Evolutionary conservation across 1,140 invertebrate species (phyloP).

Genomic region (Drosophila leontia): DNA sequence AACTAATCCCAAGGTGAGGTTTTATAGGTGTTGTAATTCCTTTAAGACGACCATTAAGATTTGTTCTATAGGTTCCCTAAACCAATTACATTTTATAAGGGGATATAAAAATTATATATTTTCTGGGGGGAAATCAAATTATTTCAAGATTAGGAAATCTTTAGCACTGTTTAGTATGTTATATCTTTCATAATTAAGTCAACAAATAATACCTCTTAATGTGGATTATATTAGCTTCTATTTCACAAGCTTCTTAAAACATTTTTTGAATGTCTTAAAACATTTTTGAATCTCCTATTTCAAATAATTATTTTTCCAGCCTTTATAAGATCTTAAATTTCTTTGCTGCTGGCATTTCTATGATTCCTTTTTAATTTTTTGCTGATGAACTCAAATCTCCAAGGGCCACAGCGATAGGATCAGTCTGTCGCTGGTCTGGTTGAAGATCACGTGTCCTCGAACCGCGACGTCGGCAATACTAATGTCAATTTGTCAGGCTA

Average conservation of each 20-base stretch:
- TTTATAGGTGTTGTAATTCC: conserved; percentile 12
- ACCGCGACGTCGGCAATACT: conserved; percentile 56
- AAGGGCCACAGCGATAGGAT: conserved; percentile 21
- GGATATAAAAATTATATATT: neutral
- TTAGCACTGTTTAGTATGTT: neutral
- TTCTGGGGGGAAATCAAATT: neutral
- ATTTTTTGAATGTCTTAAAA: neutral
- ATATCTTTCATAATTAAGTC: neutral
- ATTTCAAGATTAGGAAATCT: neutral
- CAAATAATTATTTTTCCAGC: neutral
- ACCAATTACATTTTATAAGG: neutral
- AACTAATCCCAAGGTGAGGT: conserved; percentile 8
- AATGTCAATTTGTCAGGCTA: conserved; percentile 80
- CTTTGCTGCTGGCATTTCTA: neutral
- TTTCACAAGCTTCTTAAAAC: neutral
- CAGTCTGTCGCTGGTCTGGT: conserved; percentile 4
- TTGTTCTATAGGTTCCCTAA: neutral
- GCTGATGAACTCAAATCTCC: conserved; percentile 14
- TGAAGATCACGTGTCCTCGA: conserved; percentile 58
- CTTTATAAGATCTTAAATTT: neutral
- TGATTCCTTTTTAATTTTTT: conserved; percentile 19
- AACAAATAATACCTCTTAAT: too few relatives aligned
- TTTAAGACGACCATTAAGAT: conserved; percentile 5
- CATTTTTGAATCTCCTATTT: neutral
- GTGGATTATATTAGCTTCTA: neutral